Evolutionary conservation across 2,888 invertebrate species (phyloP).

Genomic region (Lasiommata megera): DNA sequence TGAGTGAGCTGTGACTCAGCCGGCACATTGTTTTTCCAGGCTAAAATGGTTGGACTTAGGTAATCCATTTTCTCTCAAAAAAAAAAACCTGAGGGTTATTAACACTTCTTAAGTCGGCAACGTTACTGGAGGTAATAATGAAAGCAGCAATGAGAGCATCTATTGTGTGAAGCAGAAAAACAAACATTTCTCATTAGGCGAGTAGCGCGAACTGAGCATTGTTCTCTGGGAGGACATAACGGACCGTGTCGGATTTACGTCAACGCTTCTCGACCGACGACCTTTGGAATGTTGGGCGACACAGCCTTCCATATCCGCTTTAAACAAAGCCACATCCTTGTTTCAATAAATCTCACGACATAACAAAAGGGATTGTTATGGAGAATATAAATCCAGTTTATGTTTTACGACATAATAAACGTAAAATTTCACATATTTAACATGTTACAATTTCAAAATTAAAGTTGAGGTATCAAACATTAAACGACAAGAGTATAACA

Average conservation of each 20-base stretch:
- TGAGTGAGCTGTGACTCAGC: background rate
- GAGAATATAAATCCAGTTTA: background rate
- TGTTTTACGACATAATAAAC: no score
- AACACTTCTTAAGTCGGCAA: slow-evolving; percentile 51
- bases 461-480: no score
- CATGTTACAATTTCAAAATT: no score
- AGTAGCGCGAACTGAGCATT: slow-evolving; percentile 70
- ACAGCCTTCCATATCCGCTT: slow-evolving; percentile 29
- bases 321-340: slow-evolving; percentile 24
- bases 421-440: no score
- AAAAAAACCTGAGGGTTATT: slow-evolving; percentile 40
- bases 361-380: slow-evolving; percentile 10
- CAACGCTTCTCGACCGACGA: slow-evolving; percentile 59
- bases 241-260: slow-evolving; percentile 74
- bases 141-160: slow-evolving; percentile 63
- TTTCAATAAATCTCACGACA: slow-evolving; percentile 19
- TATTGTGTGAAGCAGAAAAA: slow-evolving; percentile 71
- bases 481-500: no score
- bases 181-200: slow-evolving; percentile 79
- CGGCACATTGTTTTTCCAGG: background rate
- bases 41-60: slow-evolving; percentile 3
- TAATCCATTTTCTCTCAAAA: slow-evolving; percentile 24
- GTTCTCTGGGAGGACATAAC: slow-evolving; percentile 74
- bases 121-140: slow-evolving; percentile 58
- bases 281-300: slow-evolving; percentile 48